phyloP scores from a whole-genome alignment of 92 coral and sea anemone genomes.

The Pocillopora grandis region DNA sequence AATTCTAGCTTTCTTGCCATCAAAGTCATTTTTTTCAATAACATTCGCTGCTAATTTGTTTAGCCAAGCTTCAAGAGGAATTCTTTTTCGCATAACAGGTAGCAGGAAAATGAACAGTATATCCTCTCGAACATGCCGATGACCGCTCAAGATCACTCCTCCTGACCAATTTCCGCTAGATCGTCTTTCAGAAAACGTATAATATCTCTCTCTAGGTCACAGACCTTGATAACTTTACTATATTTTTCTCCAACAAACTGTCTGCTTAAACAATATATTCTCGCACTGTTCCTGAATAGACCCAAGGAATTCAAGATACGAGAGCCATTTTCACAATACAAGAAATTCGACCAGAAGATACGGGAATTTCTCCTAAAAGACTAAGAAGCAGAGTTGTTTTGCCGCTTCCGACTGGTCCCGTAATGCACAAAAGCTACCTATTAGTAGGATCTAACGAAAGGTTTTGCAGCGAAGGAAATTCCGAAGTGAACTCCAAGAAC shows the following conservation, averaged over 20 bases:
- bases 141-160: conserved; percentile 47
- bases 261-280: conserved; percentile 89
- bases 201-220: conserved; percentile 79
- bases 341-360: conserved; percentile 68
- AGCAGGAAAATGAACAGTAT: too few relatives aligned
- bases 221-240: conserved; percentile 64
- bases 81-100: too few relatives aligned
- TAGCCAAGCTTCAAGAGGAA: too few relatives aligned
- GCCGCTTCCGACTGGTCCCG: conserved; percentile 52
- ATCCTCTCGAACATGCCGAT: conserved; percentile 34
- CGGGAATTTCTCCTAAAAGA: conserved; percentile 82
- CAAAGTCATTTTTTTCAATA: too few relatives aligned
- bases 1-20: too few relatives aligned
- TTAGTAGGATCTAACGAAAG: background rate
- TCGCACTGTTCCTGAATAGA: conserved; percentile 90
- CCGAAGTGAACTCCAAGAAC: conserved; percentile 2
- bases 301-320: conserved; percentile 91
- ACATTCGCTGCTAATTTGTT: too few relatives aligned
- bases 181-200: conserved; percentile 23
- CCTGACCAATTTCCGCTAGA: conserved; percentile 35
- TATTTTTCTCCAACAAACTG: conserved; percentile 56
- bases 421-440: conserved; percentile 30
- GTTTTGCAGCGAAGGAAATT: conserved; percentile 2
- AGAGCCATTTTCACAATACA: conserved; percentile 73
- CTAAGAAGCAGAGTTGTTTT: conserved; percentile 86